Percentiles rank a stretch among this genome's conserved stretches.
Evolutionary conservation across 2,888 invertebrate species (phyloP).

Genomic region (Hirtodrosophila histrioides): DNA sequence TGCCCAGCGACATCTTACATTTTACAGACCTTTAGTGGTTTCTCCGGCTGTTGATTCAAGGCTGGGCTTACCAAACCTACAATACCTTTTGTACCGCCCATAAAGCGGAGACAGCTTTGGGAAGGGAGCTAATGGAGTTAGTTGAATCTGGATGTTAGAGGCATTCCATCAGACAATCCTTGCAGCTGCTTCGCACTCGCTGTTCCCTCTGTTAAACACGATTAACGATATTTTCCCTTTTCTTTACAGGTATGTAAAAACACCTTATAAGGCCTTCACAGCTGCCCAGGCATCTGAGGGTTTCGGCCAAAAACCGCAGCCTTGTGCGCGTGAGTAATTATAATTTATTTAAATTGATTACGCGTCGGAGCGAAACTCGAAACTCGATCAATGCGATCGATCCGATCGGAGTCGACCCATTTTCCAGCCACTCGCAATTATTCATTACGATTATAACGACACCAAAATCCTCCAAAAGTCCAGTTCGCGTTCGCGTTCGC

Average conservation of each 20-base stretch:
- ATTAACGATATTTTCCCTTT: constrained; percentile 21
- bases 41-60: constrained; percentile 5
- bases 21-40: constrained; percentile 8
- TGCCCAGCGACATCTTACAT: constrained; percentile 12
- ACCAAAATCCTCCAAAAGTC: constrained; percentile 34
- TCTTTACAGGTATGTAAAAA: constrained; percentile 64
- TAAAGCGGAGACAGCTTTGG: background rate
- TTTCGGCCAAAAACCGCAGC: constrained; percentile 5
- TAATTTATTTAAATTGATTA: constrained; percentile 78
- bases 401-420: constrained; percentile 57
- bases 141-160: background rate
- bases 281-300: background rate
- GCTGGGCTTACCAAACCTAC: background rate
- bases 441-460: constrained; percentile 65
- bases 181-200: background rate
- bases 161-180: too few species aligned
- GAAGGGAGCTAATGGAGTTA: background rate
- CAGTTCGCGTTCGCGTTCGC: constrained; percentile 22
- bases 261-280: constrained; percentile 20
- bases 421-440: constrained; percentile 60
- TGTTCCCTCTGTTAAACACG: background rate
- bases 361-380: constrained; percentile 28
- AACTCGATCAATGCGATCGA: constrained; percentile 46
- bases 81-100: background rate
- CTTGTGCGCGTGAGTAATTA: constrained; percentile 67